Evolutionary conservation across 1,140 invertebrate species (phyloP), one percentile per base, ranked within the genome.

Genomic region (Drosophila ambigua): DNA sequence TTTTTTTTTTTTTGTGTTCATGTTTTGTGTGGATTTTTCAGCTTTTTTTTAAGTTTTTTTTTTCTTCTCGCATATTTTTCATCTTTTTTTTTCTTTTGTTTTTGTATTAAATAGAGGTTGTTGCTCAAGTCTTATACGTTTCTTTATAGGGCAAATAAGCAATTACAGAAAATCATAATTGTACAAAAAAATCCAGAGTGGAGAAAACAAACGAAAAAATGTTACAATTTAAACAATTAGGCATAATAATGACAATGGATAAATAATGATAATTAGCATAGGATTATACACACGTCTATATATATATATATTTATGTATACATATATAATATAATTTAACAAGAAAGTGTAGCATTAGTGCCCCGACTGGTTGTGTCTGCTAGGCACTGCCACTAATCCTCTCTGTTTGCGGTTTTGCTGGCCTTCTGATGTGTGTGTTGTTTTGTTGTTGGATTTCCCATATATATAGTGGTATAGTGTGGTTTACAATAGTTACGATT

Each of bases 91-190:
- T 53, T 15, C 15, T 57, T 68, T 72, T 24, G 28, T 48, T 53
- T 35, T 35, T 61, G 54, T 43, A 59, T 79, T 85, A 87, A 76
- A 82, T 88, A 87, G 82, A 72, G 43, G 35, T 39, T 49, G 55
- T 88, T 83, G 79, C 61, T 88, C 76, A 79, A 88, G 83, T 88
- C 83, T 88, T 88, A 87, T 88, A 88, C 79, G 85, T 88, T 88
- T 88, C 83, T 79, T 88, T 73, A 74, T 87, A 87, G 83, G 83
- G 83, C 83, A 87, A 85, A 79, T 72, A 82, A 80, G 78, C 66
- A 57, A 78, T 79, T 79, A 77, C 62, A 39, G 35, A 39, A 76
- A 79, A 77, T 66, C 72, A 75, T 39, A 63, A 76, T 76, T 72
- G 57, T 69, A 66, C 60, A 74, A 78, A 69, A 39, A 39, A 39